phyloP scores from a whole-genome alignment of 2,888 invertebrate genomes.

The Himalopsyche anomala region DNA sequence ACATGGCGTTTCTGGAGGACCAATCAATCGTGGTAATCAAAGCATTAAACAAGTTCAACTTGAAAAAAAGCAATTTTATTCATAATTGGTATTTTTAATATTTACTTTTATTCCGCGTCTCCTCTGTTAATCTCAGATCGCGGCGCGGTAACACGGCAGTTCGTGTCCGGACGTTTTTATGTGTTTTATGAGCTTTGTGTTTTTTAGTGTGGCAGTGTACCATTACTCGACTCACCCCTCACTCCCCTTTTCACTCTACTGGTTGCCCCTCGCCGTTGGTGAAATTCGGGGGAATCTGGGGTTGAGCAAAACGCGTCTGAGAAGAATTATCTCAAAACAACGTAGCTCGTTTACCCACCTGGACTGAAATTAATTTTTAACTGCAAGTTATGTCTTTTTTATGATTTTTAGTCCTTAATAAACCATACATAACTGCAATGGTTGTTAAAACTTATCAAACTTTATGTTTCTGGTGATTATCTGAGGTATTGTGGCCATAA shows the following conservation, averaged over 20 bases:
- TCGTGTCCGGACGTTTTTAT: constrained; percentile 64
- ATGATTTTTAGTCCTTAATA: no score
- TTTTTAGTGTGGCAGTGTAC: constrained; percentile 60
- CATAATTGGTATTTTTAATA: no score
- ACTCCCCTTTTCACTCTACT: neutral
- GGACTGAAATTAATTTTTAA: constrained; percentile 50
- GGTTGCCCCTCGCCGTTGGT: constrained; percentile 10
- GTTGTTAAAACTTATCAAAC: no score
- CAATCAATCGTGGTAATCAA: no score
- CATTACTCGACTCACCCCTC: constrained; percentile 60
- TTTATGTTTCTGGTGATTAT: no score
- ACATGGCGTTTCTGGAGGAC: no score
- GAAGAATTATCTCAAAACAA: constrained; percentile 11
- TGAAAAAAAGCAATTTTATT: no score
- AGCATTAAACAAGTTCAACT: no score
- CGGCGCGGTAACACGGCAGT: constrained; percentile 59
- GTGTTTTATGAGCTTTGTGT: constrained; percentile 64
- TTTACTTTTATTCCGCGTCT: neutral
- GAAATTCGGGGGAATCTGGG: constrained; percentile 41
- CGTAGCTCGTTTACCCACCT: neutral
- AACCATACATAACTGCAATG: no score
- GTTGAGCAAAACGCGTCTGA: neutral
- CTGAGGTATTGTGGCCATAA: no score
- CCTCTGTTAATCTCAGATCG: neutral
- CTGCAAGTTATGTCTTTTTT: no score